Evolutionary conservation across 2,888 invertebrate species (phyloP).

Genomic region (Poecilobothrus nobilitatus): DNA sequence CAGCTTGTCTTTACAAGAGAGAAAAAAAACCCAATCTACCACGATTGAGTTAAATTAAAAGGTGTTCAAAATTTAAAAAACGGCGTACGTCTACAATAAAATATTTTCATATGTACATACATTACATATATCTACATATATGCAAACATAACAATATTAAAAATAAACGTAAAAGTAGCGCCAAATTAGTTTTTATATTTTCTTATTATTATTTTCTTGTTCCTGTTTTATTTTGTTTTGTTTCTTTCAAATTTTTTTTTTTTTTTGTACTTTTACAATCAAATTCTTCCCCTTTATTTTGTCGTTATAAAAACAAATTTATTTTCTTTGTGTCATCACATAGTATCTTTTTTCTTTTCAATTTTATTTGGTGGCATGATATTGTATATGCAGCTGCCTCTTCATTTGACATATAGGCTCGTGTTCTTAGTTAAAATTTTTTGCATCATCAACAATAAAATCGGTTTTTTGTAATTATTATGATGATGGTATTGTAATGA

Average conservation of each 20-base stretch:
- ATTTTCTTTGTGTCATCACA: background rate
- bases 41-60: background rate
- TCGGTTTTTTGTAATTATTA: no score
- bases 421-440: background rate
- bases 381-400: background rate
- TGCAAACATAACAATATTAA: no score
- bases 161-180: background rate
- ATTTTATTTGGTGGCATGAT: no score
- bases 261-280: background rate
- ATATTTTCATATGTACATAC: no score
- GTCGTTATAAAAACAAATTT: background rate
- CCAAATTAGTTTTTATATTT: background rate
- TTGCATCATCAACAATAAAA: background rate
- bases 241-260: background rate
- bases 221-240: background rate
- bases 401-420: background rate
- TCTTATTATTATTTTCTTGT: background rate
- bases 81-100: background rate
- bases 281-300: slow-evolving; percentile 3
- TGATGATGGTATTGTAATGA: no score
- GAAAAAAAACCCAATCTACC: background rate
- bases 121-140: no score
- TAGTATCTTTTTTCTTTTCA: background rate
- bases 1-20: background rate
- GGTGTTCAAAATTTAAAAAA: background rate